These are phyloP conservation scores for Setipinna tenuifilis DNA, from an alignment of 2,797 vertebrate species.

Conservation along the genomic window DNA sequence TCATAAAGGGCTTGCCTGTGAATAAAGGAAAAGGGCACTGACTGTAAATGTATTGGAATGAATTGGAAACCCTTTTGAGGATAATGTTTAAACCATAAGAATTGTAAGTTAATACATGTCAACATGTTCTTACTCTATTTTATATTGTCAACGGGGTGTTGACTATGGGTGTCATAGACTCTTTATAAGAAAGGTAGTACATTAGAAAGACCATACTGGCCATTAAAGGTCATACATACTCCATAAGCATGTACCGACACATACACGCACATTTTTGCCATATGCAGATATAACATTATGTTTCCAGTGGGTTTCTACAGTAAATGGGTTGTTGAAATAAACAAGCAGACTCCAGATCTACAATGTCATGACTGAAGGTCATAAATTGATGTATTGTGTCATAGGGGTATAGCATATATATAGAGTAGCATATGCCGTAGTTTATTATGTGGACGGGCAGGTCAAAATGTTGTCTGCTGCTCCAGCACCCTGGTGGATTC, in stretches of 20 bases:
- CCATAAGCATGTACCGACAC: too few species aligned
- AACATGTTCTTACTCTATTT: not conserved
- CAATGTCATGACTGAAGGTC: slow-evolving; percentile 2
- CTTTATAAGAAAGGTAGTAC: not conserved
- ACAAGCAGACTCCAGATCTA: not conserved
- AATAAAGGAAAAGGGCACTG: too few species aligned
- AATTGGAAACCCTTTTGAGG: not conserved
- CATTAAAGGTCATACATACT: not conserved
- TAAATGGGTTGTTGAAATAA: not conserved
- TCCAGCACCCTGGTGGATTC: slow-evolving; percentile 56
- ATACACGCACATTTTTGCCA: not conserved
- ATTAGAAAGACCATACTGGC: not conserved
- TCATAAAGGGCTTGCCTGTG: too few species aligned
- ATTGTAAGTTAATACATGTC: not conserved
- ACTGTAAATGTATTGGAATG: not conserved
- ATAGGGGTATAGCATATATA: not conserved
- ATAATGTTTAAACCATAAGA: not conserved
- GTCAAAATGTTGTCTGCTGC: slow-evolving; percentile 58
- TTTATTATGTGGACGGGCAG: not conserved
- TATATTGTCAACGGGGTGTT: not conserved
- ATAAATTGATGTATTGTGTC: not conserved
- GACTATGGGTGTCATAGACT: not conserved
- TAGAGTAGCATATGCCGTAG: not conserved
- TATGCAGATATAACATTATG: not conserved
- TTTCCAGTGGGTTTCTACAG: not conserved